phyloP scores from a whole-genome alignment of 1,140 invertebrate species.

The Sitodiplosis mosellana region DNA sequence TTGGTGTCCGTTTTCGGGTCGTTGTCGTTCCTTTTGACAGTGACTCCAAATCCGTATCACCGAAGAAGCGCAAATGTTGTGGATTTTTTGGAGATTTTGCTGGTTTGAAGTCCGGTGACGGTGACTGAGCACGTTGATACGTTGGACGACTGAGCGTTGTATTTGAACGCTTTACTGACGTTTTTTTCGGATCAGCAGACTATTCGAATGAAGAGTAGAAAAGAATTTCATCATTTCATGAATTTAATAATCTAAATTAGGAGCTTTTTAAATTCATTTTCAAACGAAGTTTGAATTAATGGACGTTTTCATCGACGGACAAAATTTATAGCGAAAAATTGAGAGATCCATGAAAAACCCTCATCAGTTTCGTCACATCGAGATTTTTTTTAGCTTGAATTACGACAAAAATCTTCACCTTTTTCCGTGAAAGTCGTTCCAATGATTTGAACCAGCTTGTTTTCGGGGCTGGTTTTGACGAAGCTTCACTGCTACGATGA shows the following conservation, averaged over 20 bases:
- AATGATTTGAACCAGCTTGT: conserved; percentile 46
- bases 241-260: too few species aligned
- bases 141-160: too few species aligned
- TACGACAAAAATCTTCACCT: conserved; percentile 28
- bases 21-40: conserved; percentile 18
- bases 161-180: too few species aligned
- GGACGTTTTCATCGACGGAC: too few species aligned
- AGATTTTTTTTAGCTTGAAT: too few species aligned
- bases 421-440: conserved; percentile 35
- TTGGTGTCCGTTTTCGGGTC: conserved; percentile 9
- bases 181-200: conserved; percentile 9
- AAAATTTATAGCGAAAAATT: too few species aligned
- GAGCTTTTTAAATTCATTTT: too few species aligned
- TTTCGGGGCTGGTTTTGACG: conserved; percentile 13
- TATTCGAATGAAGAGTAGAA: too few species aligned
- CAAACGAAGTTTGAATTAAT: too few species aligned
- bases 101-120: conserved; percentile 18
- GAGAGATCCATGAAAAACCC: too few species aligned
- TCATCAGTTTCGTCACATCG: too few species aligned
- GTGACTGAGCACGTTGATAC: neutral
- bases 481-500: neutral
- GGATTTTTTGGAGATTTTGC: conserved; percentile 21
- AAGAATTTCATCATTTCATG: too few species aligned
- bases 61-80: conserved; percentile 55
- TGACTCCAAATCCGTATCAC: conserved; percentile 58